phyloP scores from a whole-genome alignment of 2,113 vertebrate species.

The Melozone crissalis region DNA sequence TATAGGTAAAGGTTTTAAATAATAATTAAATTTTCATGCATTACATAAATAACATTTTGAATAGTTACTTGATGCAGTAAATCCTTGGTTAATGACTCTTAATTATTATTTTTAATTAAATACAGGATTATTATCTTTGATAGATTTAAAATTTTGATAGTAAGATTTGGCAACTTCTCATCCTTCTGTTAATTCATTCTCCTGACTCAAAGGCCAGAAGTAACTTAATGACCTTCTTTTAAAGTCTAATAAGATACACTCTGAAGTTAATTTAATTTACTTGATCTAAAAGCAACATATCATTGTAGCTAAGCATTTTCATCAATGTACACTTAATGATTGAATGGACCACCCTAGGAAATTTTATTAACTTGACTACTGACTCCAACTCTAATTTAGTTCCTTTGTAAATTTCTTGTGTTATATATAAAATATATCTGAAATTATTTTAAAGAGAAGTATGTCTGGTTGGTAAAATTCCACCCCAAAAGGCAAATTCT shows the following conservation, averaged over 20 bases:
- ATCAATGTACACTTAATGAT: not conserved
- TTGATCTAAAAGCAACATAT: not conserved
- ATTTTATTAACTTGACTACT: not conserved
- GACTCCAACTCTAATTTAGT: not conserved
- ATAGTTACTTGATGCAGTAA: not conserved
- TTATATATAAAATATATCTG: not conserved
- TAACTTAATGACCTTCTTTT: not conserved
- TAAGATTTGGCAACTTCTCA: not conserved
- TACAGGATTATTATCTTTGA: not conserved
- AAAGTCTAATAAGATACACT: not conserved
- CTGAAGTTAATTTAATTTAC: constrained; percentile 34
- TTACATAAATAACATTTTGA: not conserved
- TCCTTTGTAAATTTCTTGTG: not conserved
- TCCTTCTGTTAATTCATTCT: not conserved
- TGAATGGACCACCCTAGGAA: not conserved
- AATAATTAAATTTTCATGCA: not conserved
- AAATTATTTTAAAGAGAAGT: not conserved
- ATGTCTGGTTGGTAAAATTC: not conserved
- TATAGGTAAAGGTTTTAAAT: not conserved
- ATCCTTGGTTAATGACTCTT: not conserved
- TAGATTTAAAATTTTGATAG: constrained; percentile 12
- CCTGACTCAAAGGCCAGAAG: constrained; percentile 18
- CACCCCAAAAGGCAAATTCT: not conserved
- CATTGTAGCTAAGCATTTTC: constrained; percentile 10
- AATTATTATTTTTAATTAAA: constrained; percentile 22